Base-by-base conservation (phyloP, 2,797 vertebrate species). In the Botia kubotai region DNA sequence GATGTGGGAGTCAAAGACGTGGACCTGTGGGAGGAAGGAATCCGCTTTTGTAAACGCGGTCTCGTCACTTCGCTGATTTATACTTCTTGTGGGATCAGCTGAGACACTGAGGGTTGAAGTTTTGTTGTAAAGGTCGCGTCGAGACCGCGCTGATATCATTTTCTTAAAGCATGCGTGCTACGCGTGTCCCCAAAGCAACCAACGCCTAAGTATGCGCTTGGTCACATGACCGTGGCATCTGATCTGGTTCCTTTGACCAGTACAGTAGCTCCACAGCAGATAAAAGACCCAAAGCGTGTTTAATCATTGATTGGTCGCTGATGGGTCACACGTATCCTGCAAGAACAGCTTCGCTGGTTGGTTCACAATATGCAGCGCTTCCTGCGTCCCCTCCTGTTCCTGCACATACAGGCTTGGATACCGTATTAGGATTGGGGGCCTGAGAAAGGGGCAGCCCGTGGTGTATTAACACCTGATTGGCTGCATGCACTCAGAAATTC, bases 61-160 rank as follows among this genome's bases (percentile, higher is more conserved):
- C 55, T 70, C 39, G 19, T 82, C 81, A 85, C 76, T 88, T 83
- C 87, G 66, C 86, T 75, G 46, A 60, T 23, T 75, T 88, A 86
- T 86, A 80, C 81, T 60, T 13, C 73, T 77, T 55, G 67, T 52
- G 43, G 60, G 76, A 72, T 55, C 62, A 73, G 73, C n/a, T n/a
- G 3, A 13, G 66, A 14, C 14, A 55, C 0, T 46, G 50, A 69
- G 29, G 36, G 36, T 39, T 7, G 36, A 29, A 21, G 26, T 16
- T 13, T 3, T 50, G 55, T 39, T 48, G 17, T 36, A 72, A 57
- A 58, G 8, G 11, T 52, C 11, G 12, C 17, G 12, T 65, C n/a
- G 52, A 67, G n/a, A 66, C 0, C 29, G 39, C 29, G 16, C 12
- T 17, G 14, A 39, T 26, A 29, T 16, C 26, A 29, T 63, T 39